Evolutionary conservation across 2,888 invertebrate genomes (phyloP).

Genomic region (Euzophera pinguis): DNA sequence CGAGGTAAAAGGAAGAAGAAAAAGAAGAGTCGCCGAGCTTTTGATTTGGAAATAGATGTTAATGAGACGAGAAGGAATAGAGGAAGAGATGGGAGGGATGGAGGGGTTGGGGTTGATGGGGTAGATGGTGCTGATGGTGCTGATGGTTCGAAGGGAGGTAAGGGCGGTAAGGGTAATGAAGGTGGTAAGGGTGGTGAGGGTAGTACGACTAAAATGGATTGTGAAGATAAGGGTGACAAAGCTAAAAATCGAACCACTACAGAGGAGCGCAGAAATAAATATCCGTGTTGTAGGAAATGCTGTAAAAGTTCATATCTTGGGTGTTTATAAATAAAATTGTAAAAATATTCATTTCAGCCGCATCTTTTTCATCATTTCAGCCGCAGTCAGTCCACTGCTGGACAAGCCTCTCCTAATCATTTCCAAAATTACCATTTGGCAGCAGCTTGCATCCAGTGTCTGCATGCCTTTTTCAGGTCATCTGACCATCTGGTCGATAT

Average conservation of each 20-base stretch:
- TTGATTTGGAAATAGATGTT: background rate
- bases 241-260: too few species aligned
- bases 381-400: too few species aligned
- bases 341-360: background rate
- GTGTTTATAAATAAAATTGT: conserved; percentile 32
- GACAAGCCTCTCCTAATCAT: too few species aligned
- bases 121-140: background rate
- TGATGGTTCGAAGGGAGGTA: background rate
- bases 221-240: too few species aligned
- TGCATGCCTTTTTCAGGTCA: too few species aligned
- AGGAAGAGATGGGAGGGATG: background rate
- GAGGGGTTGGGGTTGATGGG: background rate
- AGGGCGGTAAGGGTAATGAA: background rate
- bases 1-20: conserved; percentile 19
- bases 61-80: background rate
- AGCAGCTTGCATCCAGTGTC: too few species aligned
- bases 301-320: conserved; percentile 56
- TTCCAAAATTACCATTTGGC: too few species aligned
- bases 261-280: conserved; percentile 13
- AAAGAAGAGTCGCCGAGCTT: background rate
- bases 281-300: conserved; percentile 57
- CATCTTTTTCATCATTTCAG: too few species aligned
- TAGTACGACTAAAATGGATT: background rate
- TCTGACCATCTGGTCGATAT: too few species aligned
- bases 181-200: background rate